Evolutionary conservation across 2,797 vertebrate species (phyloP), one percentile per base, ranked within the genome.

Genomic region (Poeciliopsis infans): DNA sequence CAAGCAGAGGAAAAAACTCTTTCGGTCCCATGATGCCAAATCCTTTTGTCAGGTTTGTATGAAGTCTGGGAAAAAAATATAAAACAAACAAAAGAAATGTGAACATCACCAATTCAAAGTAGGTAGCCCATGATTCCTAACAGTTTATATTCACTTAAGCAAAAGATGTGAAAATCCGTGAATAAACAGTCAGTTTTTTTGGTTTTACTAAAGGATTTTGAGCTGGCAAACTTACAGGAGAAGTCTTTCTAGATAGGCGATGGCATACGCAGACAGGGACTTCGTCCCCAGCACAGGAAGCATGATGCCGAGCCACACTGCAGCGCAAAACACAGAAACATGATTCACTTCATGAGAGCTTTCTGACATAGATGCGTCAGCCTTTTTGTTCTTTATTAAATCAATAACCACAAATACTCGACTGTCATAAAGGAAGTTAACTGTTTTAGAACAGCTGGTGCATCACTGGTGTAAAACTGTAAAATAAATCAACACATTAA

Each of bases 301-400:
- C 98, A 99, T 99, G 89, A 99, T 93, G 0, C 97, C 96, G 23
- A 99, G 95, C 98, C 98, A 99, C 86, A 99, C 98, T 99, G 88
- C 77, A 88, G 92, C 64, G 83, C 76, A 89, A 75, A 72, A 11
- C 51, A 61, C 5, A 10, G 57, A 4, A 18, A 43, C 36, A 12
- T 10, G 11, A 28, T 3, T 59, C 20, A n/a, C 23, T 33, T 73
- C 8, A 7, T 39, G 31, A 20, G 1, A 51, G 7, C 70, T 10
- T 18, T 33, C 15, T 15, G 15, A 47, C 18, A 8, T 0, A n/a
- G 16, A 51, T 16, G 72, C 23, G 39, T 53, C 11, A 39, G 10
- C 5, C 23, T 73, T 53, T 51, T 72, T 33, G 31, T 4, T 72
- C 46, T 51, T 33, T 16, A 72, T 25, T 31, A 51, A 72, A 72